Evolutionary conservation across 2,888 invertebrate genomes (phyloP), one percentile per base, ranked within the genome.

Genomic region (Apamea anceps): DNA sequence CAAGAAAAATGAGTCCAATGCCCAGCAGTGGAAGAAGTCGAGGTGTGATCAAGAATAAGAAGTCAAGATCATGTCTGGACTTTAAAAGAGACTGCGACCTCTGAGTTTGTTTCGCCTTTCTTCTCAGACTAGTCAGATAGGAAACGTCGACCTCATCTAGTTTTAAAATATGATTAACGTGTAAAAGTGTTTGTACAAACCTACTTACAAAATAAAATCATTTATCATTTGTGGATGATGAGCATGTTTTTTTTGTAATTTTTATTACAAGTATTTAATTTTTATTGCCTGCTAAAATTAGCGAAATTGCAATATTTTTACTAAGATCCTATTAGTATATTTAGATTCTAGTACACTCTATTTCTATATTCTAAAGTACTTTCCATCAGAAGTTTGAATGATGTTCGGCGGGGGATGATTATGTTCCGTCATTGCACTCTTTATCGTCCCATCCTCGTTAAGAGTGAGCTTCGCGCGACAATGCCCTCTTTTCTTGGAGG

Each of bases 391-490:
- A 60, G n/a, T n/a, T n/a, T 60, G 57, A 5, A 60, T n/a, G n/a
- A 60, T 60, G 4, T 60, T 60, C n/a, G 57, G 57, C n/a, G 57
- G 57, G 5, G 57, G 57, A 3, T 60, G 57, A 60, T 60, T 60
- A n/a, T 60, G 57, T 60, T 60, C 57, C 0, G 80, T 81, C 1
- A 54, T 15, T 1, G 85, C 86, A n/a, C 3, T 37, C 25, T 85
- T 67, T 18, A 93, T 79, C 2, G 72, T 70, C 0, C 92, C 91
- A 42, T 83, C 45, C 0, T n/a, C 37, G 42, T 90, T 84, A 0
- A 93, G 63, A 7, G 51, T 86, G n/a, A 93, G 79, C 28, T 79
- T 88, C 7, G 93, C 92, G 1, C 75, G 77, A 72, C 93, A 93
- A 1, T 75, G 68, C 28, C 67, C 72, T 0, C 48, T 0, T 70